Conservation (phyloP, 2,888 invertebrate species). For the Ochlodes sylvanus region DNA sequence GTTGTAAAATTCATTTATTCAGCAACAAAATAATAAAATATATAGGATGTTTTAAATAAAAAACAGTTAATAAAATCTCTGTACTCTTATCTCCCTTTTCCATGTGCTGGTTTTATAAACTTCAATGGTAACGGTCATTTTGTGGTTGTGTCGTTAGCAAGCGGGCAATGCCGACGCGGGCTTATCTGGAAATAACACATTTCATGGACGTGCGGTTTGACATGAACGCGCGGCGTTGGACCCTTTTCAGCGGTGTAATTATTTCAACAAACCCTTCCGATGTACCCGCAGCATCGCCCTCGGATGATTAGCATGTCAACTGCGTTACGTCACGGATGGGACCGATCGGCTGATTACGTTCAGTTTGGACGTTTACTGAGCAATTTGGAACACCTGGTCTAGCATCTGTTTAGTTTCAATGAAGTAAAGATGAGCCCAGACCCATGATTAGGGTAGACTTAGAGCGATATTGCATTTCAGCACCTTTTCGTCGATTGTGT, state of each 20-base stretch:
- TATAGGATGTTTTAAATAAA: no score
- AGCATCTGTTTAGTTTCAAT: no score
- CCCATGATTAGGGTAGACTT: no score
- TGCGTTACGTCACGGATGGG: not conserved
- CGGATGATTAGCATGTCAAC: constrained; percentile 15
- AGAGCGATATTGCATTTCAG: no score
- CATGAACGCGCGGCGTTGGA: not conserved
- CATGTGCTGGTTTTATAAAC: no score
- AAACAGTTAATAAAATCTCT: no score
- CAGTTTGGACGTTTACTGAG: not conserved
- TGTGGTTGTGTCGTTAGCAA: constrained; percentile 1
- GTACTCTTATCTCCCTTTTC: no score
- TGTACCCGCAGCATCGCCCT: not conserved
- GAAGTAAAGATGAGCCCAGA: no score
- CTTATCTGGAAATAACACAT: constrained; percentile 15
- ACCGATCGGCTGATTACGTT: not conserved
- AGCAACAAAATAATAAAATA: no score
- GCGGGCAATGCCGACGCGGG: not conserved
- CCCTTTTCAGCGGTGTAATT: constrained; percentile 32
- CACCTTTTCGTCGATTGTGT: no score
- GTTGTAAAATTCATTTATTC: no score
- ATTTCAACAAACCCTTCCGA: constrained; percentile 16
- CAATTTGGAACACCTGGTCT: no score
- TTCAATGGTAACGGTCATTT: not conserved
- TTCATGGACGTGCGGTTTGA: constrained; percentile 15